Conservation (phyloP, 2,113 vertebrate genomes). For the Turnix velox region DNA sequence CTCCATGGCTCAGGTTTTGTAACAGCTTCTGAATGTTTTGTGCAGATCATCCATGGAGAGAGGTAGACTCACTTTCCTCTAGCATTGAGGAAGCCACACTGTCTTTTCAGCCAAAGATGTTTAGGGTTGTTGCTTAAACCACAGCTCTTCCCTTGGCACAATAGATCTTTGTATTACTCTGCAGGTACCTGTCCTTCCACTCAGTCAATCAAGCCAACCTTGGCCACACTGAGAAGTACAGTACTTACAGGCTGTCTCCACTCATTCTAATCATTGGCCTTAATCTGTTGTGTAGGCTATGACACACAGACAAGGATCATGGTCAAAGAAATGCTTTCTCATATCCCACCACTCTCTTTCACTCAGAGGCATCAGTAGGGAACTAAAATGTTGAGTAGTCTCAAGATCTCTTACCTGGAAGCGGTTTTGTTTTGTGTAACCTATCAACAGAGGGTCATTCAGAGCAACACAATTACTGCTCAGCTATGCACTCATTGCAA, state of each 20-base stretch:
- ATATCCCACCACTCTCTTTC: not conserved
- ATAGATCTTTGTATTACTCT: not conserved
- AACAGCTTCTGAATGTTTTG: not conserved
- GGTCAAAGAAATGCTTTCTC: not conserved
- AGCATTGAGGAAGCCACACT: not conserved
- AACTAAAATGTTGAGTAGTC: not conserved
- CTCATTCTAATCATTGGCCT: rapidly evolving
- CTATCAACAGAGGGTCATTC: not conserved
- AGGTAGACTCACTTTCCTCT: not conserved
- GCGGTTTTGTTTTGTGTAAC: not conserved
- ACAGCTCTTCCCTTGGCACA: not conserved
- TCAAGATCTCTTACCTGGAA: not conserved
- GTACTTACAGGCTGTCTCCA: not conserved
- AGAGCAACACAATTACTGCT: not conserved
- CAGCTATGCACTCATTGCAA: not conserved
- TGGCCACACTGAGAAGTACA: not conserved
- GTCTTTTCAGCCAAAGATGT: not conserved
- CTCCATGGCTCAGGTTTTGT: not conserved
- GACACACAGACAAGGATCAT: not conserved
- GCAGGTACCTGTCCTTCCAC: not conserved
- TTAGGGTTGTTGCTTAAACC: not conserved
- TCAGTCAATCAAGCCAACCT: not conserved
- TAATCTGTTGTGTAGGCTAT: not conserved
- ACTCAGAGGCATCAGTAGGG: not conserved
- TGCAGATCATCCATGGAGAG: not conserved